Evolutionary conservation across 2,888 invertebrate genomes (phyloP).

Genomic region (Pomacea canaliculata): DNA sequence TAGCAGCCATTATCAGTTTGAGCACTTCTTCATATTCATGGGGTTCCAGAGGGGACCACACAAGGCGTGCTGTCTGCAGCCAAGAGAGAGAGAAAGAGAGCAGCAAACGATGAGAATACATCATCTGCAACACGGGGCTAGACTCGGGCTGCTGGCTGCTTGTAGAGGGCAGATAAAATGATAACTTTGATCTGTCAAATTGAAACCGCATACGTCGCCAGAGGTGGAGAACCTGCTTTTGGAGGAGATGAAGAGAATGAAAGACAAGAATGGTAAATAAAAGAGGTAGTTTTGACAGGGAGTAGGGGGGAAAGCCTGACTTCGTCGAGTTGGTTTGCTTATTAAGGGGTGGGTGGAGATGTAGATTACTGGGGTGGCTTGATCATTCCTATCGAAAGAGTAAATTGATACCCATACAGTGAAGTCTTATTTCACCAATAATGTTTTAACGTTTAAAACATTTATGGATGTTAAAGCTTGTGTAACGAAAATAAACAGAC

Average conservation of each 20-base stretch:
- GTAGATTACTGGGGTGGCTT: no score
- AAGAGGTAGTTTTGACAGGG: conserved; percentile 1
- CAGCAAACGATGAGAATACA: conserved; percentile 3
- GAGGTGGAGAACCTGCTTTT: conserved; percentile 2
- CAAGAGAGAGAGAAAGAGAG: neutral
- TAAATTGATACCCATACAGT: no score
- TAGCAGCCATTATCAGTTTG: no score
- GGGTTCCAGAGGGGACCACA: conserved; percentile 8
- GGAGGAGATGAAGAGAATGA: conserved; percentile 11
- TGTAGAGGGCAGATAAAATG: conserved; percentile 14
- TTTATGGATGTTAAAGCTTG: no score
- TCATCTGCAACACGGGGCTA: conserved; percentile 18
- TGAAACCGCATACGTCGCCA: conserved; percentile 17
- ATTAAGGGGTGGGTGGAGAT: no score
- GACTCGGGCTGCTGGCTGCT: conserved; percentile 1
- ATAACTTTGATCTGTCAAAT: conserved; percentile 25
- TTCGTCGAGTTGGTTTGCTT: no score
- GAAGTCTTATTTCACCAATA: no score
- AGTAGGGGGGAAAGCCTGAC: no score
- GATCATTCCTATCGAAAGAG: no score
- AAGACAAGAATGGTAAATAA: neutral
- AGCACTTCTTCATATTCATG: no score
- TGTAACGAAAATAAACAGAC: no score
- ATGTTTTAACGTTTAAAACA: no score
- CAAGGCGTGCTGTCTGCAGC: conserved; percentile 11